Percentiles rank a stretch among this genome's conserved stretches.
phyloP scores from a whole-genome alignment of 2,797 vertebrate genomes.

The Hoplostethus mediterraneus region DNA sequence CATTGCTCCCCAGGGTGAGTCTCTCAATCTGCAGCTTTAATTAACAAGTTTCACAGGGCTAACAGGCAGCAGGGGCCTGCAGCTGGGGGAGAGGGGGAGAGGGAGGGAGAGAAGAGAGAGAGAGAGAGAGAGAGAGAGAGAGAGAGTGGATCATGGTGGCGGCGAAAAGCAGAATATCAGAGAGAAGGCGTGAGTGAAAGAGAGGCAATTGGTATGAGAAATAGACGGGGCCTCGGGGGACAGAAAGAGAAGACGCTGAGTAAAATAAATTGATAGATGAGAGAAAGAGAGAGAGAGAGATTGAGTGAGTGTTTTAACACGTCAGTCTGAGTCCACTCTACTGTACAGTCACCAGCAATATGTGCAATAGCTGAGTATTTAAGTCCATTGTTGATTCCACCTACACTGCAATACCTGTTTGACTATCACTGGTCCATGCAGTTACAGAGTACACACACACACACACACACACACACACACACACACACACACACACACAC shows the following conservation, averaged over 20 bases:
- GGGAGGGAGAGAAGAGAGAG: no score
- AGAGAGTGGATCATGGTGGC: constrained; percentile 9
- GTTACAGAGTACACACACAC: neutral
- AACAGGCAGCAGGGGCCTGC: constrained; percentile 62
- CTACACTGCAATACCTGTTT: no score
- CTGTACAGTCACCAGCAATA: no score
- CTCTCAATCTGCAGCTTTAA: constrained; percentile 76
- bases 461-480: constrained; percentile 18
- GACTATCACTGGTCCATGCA: neutral
- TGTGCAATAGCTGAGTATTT: neutral
- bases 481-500: constrained; percentile 5
- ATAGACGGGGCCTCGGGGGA: constrained; percentile 6
- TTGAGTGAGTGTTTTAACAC: neutral
- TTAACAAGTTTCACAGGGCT: constrained; percentile 72
- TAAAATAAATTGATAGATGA: neutral
- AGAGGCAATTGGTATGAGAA: constrained; percentile 31
- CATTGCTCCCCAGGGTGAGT: constrained; percentile 60
- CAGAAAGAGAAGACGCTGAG: constrained; percentile 5
- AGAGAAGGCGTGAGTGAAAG: constrained; percentile 41
- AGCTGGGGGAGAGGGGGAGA: constrained; percentile 22
- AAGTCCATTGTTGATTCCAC: neutral
- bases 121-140: neutral
- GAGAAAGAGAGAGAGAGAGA: neutral
- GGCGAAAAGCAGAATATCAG: constrained; percentile 26
- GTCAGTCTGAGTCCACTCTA: neutral